These are phyloP conservation scores for Luperina nickerlii DNA, from an alignment of 2,888 invertebrate genomes.

Conservation along the genomic window DNA sequence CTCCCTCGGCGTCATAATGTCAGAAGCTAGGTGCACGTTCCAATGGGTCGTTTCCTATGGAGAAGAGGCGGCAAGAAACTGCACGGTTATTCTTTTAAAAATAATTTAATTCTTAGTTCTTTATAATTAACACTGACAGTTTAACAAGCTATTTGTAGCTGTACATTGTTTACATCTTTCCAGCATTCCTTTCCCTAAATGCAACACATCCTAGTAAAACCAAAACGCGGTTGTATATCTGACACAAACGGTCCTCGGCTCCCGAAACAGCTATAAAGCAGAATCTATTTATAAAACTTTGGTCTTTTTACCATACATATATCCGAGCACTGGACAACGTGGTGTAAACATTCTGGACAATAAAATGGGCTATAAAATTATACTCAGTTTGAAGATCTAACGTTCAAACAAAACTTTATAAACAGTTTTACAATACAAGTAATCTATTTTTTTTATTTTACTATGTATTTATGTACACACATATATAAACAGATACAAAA, in stretches of 20 bases:
- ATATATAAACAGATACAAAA: too few relatives aligned
- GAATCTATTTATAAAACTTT: constrained; percentile 28
- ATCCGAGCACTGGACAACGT: constrained; percentile 27
- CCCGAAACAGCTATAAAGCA: constrained; percentile 20
- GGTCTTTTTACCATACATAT: constrained; percentile 26
- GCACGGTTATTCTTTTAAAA: too few relatives aligned
- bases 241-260: not conserved
- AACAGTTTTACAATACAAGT: constrained; percentile 34
- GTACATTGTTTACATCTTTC: not conserved
- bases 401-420: constrained; percentile 23
- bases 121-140: not conserved
- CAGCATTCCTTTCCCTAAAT: not conserved
- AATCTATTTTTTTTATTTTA: too few relatives aligned
- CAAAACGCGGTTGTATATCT: constrained; percentile 7
- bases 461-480: too few relatives aligned
- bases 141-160: not conserved
- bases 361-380: constrained; percentile 58
- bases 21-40: too few relatives aligned
- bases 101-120: not conserved
- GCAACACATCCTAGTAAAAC: not conserved
- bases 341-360: constrained; percentile 50
- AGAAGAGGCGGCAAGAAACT: too few relatives aligned
- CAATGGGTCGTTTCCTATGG: too few relatives aligned
- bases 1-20: too few relatives aligned
- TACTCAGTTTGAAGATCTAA: constrained; percentile 26